Base-by-base conservation (phyloP, 1,140 invertebrate genomes). In the Anoplolepis gracilipes region DNA sequence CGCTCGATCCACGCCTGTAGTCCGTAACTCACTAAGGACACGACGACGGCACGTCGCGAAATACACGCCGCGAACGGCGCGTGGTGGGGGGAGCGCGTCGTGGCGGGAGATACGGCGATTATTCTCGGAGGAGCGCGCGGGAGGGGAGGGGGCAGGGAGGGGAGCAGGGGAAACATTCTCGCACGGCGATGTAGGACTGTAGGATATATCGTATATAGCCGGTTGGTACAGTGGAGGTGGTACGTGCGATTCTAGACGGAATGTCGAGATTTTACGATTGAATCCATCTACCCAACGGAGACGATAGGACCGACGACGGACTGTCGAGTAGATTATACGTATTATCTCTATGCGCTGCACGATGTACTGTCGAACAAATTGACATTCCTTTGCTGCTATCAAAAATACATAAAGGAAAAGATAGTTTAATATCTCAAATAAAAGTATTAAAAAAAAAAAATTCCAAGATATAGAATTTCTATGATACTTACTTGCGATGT, bases 1-100 rank as follows among this genome's bases (percentile, higher is more conserved):
- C 69, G 62, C 42, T 59, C 59, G 81, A 93, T 70, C 81, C 67
- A 62, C 91, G 86, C 90, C 86, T 90, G 73, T 87, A 91, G 93
- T 92, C 90, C 90, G 93, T 93, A 93, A 93, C 93, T 93, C 86
- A 93, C 92, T 90, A n/a, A n/a, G 92, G 90, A 90, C 90, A 90
- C 92, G 75, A 76, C 92, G 75, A 76, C 88, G 89, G 84, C 91
- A 89, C 89, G 85, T 88, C 82, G 90, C 86, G 88, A 86, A 91
- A 85, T 92, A 90, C 92, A 90, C 84, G 90, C 76, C 65, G 84
- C 82, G 89, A 72, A 59, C 22, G 67, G 61, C 57, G 39, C 16
- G 19, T 61, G 73, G 88, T 69, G 84, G 86, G 88, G 78, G 88
- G 82, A 87, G 67, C 42, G 84, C 81, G 72, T 89, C 46, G 28